Conservation (phyloP, 35 echinoderm and acorn worm species). For the Patiria miniata region DNA sequence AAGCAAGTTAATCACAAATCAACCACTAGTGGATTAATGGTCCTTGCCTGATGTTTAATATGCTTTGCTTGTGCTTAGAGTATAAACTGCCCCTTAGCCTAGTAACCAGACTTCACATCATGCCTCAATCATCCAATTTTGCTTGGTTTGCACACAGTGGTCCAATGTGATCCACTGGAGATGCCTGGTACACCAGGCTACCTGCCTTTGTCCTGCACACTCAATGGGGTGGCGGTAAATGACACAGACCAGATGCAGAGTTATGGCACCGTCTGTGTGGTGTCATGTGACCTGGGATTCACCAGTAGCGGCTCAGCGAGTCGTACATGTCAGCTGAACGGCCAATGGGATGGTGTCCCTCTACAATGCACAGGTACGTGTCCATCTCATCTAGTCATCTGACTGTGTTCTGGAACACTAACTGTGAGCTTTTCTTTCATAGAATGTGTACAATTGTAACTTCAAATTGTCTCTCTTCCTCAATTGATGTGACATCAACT, state of each 20-base stretch:
- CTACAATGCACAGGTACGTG: slow-evolving; percentile 30
- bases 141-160: background rate
- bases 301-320: slow-evolving; percentile 14
- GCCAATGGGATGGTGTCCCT: slow-evolving; percentile 45
- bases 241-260: slow-evolving; percentile 15
- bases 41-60: too few species aligned
- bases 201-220: background rate
- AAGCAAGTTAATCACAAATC: too few species aligned
- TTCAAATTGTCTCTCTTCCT: background rate
- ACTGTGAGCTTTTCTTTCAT: too few species aligned
- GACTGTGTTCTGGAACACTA: background rate
- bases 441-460: background rate
- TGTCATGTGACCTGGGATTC: slow-evolving; percentile 32
- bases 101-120: too few species aligned
- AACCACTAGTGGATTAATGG: too few species aligned
- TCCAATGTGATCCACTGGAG: slow-evolving; percentile 42
- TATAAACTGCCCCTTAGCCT: too few species aligned
- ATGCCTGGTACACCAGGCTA: background rate
- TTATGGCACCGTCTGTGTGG: slow-evolving; percentile 23
- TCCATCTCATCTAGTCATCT: background rate
- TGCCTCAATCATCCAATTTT: too few species aligned
- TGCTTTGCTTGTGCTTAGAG: too few species aligned
- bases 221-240: background rate
- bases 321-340: slow-evolving; percentile 17
- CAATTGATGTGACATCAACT: background rate